Conservation (phyloP, 2,113 vertebrate species). For the Condylura cristata region DNA sequence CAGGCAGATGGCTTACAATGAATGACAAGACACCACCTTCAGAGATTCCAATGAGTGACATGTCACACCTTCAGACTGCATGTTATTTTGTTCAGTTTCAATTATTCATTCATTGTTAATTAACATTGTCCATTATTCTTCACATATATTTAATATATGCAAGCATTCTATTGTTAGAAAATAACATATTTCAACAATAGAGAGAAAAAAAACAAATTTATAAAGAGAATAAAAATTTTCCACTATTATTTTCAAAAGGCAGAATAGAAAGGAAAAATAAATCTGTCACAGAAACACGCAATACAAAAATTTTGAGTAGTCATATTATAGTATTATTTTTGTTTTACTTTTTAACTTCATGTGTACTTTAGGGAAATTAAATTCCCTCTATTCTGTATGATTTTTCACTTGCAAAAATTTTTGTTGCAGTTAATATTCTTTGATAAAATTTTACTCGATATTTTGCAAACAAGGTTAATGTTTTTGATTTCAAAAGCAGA, state of each 20-base stretch:
- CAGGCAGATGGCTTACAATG: constrained; percentile 28
- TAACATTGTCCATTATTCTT: constrained; percentile 12
- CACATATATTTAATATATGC: constrained; percentile 41
- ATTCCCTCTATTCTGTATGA: neutral
- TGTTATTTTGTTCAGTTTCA: constrained; percentile 20
- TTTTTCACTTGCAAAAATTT: constrained; percentile 1
- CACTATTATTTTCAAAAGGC: neutral
- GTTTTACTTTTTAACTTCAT: constrained; percentile 39
- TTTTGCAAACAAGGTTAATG: neutral
- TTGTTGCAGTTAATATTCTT: neutral
- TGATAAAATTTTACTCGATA: neutral
- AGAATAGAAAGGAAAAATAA: neutral
- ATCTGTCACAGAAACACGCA: neutral
- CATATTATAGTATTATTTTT: neutral
- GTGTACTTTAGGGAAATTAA: neutral
- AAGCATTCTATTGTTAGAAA: neutral
- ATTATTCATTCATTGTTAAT: constrained; percentile 39
- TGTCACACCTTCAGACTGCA: neutral
- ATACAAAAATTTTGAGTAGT: neutral
- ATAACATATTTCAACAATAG: constrained; percentile 41
- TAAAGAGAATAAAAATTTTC: neutral
- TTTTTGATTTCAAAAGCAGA: neutral
- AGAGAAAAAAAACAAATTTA: neutral
- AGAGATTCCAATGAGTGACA: neutral
- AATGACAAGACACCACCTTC: neutral